Base-by-base conservation (phyloP, 2,888 invertebrate species). In the Trachelus iudaicus region DNA sequence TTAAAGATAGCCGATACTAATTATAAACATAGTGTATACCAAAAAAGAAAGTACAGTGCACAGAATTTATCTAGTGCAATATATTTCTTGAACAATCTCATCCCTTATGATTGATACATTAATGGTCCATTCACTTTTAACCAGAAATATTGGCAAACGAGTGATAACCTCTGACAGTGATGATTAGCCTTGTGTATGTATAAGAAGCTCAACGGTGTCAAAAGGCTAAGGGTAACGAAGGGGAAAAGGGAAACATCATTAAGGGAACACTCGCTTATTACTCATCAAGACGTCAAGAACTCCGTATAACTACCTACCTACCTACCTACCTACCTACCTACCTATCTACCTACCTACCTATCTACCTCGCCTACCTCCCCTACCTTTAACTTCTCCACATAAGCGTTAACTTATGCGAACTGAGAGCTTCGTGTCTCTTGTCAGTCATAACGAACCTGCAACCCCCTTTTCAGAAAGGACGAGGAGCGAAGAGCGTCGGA, bases 271-370 rank as follows among this genome's bases (percentile, higher is more conserved):
- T 71, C 31, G 33, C 71, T 71, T n/a, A 71, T 71, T 71, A 71
- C 71, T 71, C 71, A 71, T 71, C 71, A 71, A 34, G 33, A 34
- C 23, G 71, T 71, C 71, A 71, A 31, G 71, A 71, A 71, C 71
- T 71, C 71, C 31, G 12, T 34, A 3, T 71, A 71, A 56, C 56
- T 56, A 56, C 56, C 56, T 34, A 34, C 11, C 34, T 1, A 34
- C 34, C 34, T 34, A 34, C 34, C 13, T 15, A 40, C 3, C 37
- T 40, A 15, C 40, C 15, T 56, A 35, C 35, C 12, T 56, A 56
- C 1, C 56, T 56, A 56, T 23, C 56, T 23, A 56, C 1, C 56
- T 40, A 15, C 40, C 15, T 56, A 35, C 12, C 12, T 40, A 40
- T 1, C 40, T 40, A 40, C 40, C 40, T 23, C n/a, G n/a, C n/a